These are phyloP conservation scores for Norana najaformis DNA, from an alignment of 2,888 invertebrate genomes.

Conservation along the genomic window DNA sequence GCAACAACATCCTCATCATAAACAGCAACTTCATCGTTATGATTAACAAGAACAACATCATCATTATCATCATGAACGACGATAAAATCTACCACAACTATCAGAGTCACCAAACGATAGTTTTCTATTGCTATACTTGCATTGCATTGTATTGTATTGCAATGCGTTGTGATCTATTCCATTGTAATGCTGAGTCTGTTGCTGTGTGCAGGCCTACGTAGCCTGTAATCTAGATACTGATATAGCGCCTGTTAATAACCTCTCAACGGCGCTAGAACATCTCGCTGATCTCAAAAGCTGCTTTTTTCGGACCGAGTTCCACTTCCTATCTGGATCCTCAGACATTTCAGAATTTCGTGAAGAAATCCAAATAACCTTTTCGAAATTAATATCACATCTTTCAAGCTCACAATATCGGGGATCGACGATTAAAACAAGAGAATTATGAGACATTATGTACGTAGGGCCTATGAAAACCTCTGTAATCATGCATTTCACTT, in stretches of 20 bases:
- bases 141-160: background rate
- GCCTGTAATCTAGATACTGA: background rate
- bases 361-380: background rate
- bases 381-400: background rate
- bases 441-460: background rate
- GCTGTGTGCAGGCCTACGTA: background rate
- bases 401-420: background rate
- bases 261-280: background rate
- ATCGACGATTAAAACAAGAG: background rate
- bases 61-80: too few species aligned
- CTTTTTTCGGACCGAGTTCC: background rate
- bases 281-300: too few species aligned
- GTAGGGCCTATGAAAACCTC: too few species aligned
- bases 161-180: too few species aligned
- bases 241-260: background rate
- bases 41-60: background rate
- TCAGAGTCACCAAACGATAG: background rate
- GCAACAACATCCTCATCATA: too few species aligned
- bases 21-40: too few species aligned
- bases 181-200: too few species aligned
- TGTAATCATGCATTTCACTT: too few species aligned
- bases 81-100: background rate
- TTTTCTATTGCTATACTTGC: background rate
- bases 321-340: background rate
- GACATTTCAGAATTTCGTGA: background rate